Evolutionary conservation across 2,888 invertebrate species (phyloP), one percentile per base, ranked within the genome.

Genomic region (Cheilosia urbana): DNA sequence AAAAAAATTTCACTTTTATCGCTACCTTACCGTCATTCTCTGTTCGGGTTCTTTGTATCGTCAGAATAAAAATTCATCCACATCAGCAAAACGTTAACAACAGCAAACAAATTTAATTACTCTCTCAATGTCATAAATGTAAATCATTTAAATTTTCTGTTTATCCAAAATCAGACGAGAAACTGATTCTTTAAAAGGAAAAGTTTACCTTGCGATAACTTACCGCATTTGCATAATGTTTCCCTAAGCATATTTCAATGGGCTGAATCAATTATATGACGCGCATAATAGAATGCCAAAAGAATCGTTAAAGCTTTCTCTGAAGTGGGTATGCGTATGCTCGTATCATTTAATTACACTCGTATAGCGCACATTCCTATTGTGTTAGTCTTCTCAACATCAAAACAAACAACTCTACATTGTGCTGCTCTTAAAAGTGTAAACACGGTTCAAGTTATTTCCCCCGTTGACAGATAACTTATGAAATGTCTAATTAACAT

Each of bases 401-500:
- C 30, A 45, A 45, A 45, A 30, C 27, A 62, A 45, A 17, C 19
- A 47, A 7, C 17, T 13, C 13, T 13, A 13, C 13, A 4, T 13
- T 11, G 13, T 37, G 3, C 47, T 47, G 34, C 9, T 9, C 13
- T 19, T 13, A 57, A 30, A 37, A 17, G 49, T 62, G 45, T 27
- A 47, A 24, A n/a, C 34, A 34, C 15, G 11, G 30, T 55, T 45
- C 37, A 65, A 63, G 37, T 13, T 37, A 47, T 63, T 58, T 42
- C 57, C 21, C 30, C 37, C 49, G 49, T 42, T 57, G 57, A 65
- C 47, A 40, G 47, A 21, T 51, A 42, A 42, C 65, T 60, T 62
- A 68, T 77, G 62, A 57, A 77, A 68, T 55, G 60, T 66, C 77
- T 72, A 62, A 78, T 83, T 71, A 82, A 19, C 66, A 62, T 57